These are phyloP conservation scores for Drosophila ohnishii DNA, from an alignment of 1,140 invertebrate genomes.

Conservation along the genomic window DNA sequence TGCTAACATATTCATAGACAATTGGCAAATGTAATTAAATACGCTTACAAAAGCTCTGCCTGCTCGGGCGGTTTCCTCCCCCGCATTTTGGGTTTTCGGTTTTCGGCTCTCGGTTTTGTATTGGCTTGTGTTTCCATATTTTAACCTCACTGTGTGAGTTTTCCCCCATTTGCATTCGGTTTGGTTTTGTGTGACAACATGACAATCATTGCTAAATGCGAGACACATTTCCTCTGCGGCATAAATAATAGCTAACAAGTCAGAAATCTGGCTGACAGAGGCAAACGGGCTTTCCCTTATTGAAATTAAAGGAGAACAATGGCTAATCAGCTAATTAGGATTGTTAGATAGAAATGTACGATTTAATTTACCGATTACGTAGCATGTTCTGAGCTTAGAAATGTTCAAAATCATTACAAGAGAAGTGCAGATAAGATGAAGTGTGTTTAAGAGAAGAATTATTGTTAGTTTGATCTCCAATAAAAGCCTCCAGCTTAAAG, in stretches of 20 bases:
- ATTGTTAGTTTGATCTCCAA: background rate
- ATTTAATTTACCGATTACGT: constrained; percentile 9
- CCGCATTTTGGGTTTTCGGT: constrained; percentile 10
- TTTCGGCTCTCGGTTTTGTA: constrained; percentile 19
- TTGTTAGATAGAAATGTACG: constrained; percentile 4
- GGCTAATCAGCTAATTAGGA: constrained; percentile 48
- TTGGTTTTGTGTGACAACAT: constrained; percentile 55
- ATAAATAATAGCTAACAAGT: constrained; percentile 46
- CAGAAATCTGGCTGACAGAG: constrained; percentile 23
- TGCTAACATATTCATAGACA: constrained; percentile 82
- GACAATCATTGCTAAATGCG: constrained; percentile 56
- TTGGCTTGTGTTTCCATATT: constrained; percentile 24
- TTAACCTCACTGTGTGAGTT: constrained; percentile 13
- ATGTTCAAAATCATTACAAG: background rate
- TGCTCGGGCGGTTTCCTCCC: constrained; percentile 3
- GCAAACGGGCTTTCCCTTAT: background rate
- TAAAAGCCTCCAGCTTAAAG: no score
- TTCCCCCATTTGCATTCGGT: constrained; percentile 23
- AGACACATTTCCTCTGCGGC: constrained; percentile 44
- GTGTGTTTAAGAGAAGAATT: background rate
- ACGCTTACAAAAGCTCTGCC: constrained; percentile 70
- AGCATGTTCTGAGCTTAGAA: background rate
- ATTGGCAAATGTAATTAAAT: constrained; percentile 82
- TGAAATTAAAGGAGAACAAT: constrained; percentile 10
- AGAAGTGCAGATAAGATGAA: background rate